phyloP scores from a whole-genome alignment of 1,140 invertebrate genomes.

The Drosophila ananassae region DNA sequence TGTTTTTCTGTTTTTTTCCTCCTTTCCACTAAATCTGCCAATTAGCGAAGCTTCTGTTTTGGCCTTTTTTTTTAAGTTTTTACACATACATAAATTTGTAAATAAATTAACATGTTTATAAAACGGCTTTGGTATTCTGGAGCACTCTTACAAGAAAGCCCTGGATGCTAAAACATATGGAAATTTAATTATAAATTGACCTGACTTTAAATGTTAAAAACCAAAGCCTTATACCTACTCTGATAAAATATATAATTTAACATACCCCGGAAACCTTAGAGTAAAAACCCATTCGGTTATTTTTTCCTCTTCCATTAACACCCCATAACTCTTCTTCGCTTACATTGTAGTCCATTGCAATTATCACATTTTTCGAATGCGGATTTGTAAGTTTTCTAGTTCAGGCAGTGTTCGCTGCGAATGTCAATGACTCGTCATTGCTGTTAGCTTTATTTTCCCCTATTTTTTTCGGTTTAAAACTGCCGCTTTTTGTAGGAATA shows the following conservation, averaged over 20 bases:
- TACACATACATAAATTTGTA: not conserved
- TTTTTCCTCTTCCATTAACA: not conserved
- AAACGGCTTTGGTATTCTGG: slow-evolving; percentile 1
- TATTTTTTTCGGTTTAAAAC: slow-evolving; percentile 32
- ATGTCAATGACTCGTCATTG: slow-evolving; percentile 72
- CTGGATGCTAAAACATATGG: too few relatives aligned
- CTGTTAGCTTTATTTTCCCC: slow-evolving; percentile 5
- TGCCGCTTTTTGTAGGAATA: slow-evolving; percentile 39
- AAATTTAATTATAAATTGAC: too few relatives aligned
- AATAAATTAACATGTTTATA: slow-evolving; percentile 46
- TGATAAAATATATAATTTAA: too few relatives aligned
- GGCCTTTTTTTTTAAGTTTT: slow-evolving; percentile 4
- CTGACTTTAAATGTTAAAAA: too few relatives aligned
- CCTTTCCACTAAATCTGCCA: slow-evolving; percentile 38
- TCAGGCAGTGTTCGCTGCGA: slow-evolving; percentile 55
- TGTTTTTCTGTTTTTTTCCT: slow-evolving; percentile 13
- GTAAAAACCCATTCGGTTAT: not conserved
- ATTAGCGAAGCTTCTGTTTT: slow-evolving; percentile 51
- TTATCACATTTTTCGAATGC: slow-evolving; percentile 60
- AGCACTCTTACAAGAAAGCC: not conserved
- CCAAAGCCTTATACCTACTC: too few relatives aligned
- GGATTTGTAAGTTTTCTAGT: slow-evolving; percentile 64
- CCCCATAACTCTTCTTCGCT: not conserved
- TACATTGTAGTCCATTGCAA: slow-evolving; percentile 45
- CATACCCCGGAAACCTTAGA: not conserved